phyloP scores from a whole-genome alignment of 2,888 invertebrate genomes.

The Venusia cambrica region DNA sequence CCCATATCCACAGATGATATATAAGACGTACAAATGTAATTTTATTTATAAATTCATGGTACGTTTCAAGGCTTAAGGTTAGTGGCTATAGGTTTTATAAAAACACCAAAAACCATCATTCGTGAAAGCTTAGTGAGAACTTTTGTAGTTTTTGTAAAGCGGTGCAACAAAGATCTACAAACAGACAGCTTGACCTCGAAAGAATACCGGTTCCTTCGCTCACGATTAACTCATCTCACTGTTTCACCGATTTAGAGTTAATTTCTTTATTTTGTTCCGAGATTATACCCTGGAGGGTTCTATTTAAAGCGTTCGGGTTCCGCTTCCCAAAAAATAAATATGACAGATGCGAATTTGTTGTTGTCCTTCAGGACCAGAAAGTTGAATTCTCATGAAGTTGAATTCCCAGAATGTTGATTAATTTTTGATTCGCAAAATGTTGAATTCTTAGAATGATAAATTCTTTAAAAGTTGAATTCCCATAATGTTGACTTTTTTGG shows the following conservation, averaged over 20 bases:
- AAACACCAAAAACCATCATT: slow-evolving; percentile 9
- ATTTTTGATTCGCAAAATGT: too few relatives aligned
- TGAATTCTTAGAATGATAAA: too few relatives aligned
- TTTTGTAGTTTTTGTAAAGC: too few relatives aligned
- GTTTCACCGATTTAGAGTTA: slow-evolving; percentile 70
- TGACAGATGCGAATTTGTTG: slow-evolving; percentile 6
- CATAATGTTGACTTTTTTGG: too few relatives aligned
- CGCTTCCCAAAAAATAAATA: slow-evolving; percentile 9
- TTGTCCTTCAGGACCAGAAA: slow-evolving; percentile 1
- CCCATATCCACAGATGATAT: too few relatives aligned
- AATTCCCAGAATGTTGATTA: too few relatives aligned
- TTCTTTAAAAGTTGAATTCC: too few relatives aligned
- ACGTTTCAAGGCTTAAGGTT: too few relatives aligned
- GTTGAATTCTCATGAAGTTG: too few relatives aligned
- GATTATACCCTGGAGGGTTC: slow-evolving; percentile 15
- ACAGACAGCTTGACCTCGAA: slow-evolving; percentile 42
- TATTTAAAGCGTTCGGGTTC: slow-evolving; percentile 49
- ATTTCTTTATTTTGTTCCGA: slow-evolving; percentile 68
- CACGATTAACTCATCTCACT: slow-evolving; percentile 68
- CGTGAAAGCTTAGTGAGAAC: too few relatives aligned
- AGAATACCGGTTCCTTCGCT: slow-evolving; percentile 53
- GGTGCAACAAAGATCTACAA: slow-evolving; percentile 43
- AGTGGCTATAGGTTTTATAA: slow-evolving; percentile 5
- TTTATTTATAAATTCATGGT: too few relatives aligned
- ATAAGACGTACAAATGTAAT: too few relatives aligned